phyloP scores from a whole-genome alignment of 1,140 invertebrate species.

The Drosophila gunungcola region DNA sequence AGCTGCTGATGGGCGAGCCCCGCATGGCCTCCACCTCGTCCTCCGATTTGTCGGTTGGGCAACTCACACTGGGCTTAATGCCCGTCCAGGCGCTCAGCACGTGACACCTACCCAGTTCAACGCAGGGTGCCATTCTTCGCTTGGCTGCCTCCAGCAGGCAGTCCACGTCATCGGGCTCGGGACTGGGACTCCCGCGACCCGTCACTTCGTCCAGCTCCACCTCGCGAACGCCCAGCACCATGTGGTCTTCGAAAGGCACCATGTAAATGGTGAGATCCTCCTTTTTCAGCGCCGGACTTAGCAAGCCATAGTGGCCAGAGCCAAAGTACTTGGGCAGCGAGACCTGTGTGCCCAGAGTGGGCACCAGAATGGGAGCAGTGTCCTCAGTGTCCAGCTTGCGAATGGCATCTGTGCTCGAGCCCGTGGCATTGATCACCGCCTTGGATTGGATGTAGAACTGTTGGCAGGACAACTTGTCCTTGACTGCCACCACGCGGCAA shows the following conservation, averaged over 20 bases:
- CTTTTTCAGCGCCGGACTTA: conserved; percentile 22
- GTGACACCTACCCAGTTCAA: conserved; percentile 30
- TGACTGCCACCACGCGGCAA: conserved; percentile 38
- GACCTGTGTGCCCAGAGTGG: conserved; percentile 40
- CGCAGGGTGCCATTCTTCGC: conserved; percentile 16
- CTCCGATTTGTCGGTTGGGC: conserved; percentile 9
- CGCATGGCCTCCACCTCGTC: background rate
- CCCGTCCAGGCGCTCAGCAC: conserved; percentile 66
- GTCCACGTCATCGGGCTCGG: conserved; percentile 18
- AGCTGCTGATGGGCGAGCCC: conserved; percentile 7
- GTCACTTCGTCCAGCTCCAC: background rate
- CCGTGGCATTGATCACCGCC: conserved; percentile 62
- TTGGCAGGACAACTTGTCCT: conserved; percentile 23
- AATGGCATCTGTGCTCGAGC: conserved; percentile 43
- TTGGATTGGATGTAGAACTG: conserved; percentile 34
- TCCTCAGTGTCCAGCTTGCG: conserved; percentile 49
- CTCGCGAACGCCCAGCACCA: conserved; percentile 40
- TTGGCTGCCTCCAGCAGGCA: conserved; percentile 33
- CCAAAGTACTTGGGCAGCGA: conserved; percentile 59
- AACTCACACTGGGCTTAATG: conserved; percentile 31
- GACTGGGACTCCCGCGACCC: background rate
- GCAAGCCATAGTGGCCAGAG: conserved; percentile 47
- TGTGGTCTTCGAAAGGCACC: conserved; percentile 55
- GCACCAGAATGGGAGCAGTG: conserved; percentile 25
- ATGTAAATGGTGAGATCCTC: conserved; percentile 32